Evolutionary conservation across 1,140 invertebrate species (phyloP), one percentile per base, ranked within the genome.

Genomic region (Nymphalis io): DNA sequence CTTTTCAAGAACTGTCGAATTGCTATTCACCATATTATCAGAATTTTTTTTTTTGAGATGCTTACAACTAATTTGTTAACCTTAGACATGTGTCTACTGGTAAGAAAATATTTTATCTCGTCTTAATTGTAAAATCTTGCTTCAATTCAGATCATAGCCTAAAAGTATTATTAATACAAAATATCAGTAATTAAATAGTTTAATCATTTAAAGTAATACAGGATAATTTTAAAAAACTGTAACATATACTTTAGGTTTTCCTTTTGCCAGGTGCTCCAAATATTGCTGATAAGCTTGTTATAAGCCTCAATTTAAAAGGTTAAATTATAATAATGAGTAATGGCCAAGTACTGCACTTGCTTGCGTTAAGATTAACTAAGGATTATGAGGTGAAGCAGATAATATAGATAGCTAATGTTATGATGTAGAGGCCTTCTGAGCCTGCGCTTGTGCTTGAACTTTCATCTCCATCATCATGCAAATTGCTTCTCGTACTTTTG

Each of bases 401-500:
- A 65, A 68, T 51, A 18, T 23, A 66, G 38, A 42, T 18, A 57
- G 60, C 61, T 70, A 75, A 70, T 84, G 81, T 89, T 91, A 91
- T 88, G 88, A 86, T n/a, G 84, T 70, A 11, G 84, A 75, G 11
- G 83, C 70, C 48, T 89, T 88, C 57, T 84, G 82, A 65, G 84
- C 81, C 65, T 87, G 84, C 33, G 83, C 72, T 66, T 90, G 85
- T 0, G 81, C 81, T 59, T 94, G 92, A 57, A 94, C 64, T 88
- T 95, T 96, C 88, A 95, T 93, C 82, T 95, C 94, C 78, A 96
- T 94, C 27, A 95, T 93, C 77, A 94, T 94, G 40, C 94, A 92
- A 53, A 95, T 94, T 90, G 96, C 95, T 93, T 97, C 96, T 81
- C 97, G 93, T 72, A 97, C 94, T 90, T 95, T 96, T 74, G 94